Evolutionary conservation across 1,140 invertebrate genomes (phyloP).

Genomic region (Pseudachorutes palmiensis): DNA sequence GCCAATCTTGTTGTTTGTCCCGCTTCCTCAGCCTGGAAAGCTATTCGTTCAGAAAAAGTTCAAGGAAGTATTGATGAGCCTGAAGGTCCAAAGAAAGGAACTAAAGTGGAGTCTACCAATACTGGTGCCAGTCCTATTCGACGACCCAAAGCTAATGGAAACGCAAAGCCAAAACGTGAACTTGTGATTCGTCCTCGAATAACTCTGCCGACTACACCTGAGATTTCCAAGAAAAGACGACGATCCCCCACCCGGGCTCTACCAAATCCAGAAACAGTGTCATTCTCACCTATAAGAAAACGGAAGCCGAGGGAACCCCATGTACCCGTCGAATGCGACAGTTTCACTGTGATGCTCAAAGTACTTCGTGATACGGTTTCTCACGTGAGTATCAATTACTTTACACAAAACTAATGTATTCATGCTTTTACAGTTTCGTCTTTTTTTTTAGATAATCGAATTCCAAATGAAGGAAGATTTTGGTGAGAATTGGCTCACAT

Average conservation of each 20-base stretch:
- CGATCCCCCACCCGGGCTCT: neutral
- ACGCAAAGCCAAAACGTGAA: no score
- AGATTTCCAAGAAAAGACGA: neutral
- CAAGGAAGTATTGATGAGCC: neutral
- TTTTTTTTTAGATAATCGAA: constrained; percentile 26
- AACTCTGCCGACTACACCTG: neutral
- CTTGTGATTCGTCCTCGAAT: neutral
- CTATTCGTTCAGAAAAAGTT: neutral
- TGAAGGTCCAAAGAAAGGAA: neutral
- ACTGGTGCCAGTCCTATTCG: neutral
- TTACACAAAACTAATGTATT: constrained; percentile 8
- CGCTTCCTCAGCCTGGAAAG: neutral
- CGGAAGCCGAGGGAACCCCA: neutral
- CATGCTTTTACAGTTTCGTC: constrained; percentile 2
- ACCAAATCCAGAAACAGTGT: neutral
- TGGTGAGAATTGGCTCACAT: constrained; percentile 25
- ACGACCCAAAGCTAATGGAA: neutral
- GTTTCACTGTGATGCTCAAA: constrained; percentile 5
- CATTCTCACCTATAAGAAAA: neutral
- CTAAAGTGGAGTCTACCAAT: neutral
- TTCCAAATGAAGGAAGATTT: constrained; percentile 35
- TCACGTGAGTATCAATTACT: constrained; percentile 9
- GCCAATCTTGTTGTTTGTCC: neutral
- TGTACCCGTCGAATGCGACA: neutral
- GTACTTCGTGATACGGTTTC: constrained; percentile 12